Conservation (phyloP, 2,888 invertebrate species). For the Spilosoma lubricipeda region DNA sequence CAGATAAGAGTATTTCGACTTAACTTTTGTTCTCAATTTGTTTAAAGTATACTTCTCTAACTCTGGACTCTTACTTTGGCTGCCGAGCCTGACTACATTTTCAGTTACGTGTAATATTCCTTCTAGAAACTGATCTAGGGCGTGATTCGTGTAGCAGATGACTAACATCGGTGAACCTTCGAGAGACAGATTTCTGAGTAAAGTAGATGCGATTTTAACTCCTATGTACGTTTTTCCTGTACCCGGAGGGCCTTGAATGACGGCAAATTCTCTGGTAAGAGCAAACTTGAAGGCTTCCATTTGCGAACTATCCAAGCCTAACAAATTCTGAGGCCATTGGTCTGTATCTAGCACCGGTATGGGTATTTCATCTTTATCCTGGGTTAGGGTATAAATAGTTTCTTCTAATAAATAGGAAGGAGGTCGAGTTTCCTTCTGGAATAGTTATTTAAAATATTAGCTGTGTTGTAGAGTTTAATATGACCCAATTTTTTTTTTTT, state of each 20-base stretch:
- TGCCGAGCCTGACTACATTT: constrained; percentile 89
- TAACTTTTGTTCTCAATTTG: constrained; percentile 67
- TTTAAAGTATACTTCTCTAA: constrained; percentile 84
- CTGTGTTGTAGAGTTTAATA: neutral
- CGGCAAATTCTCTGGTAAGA: constrained; percentile 89
- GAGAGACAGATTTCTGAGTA: constrained; percentile 87
- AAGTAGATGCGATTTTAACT: constrained; percentile 89
- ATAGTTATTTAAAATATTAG: neutral
- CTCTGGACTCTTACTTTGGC: constrained; percentile 87
- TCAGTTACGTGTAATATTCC: constrained; percentile 87
- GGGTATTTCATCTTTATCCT: constrained; percentile 61
- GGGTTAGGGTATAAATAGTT: constrained; percentile 65
- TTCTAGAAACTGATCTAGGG: constrained; percentile 94
- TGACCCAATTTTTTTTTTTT: neutral
- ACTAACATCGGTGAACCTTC: constrained; percentile 89
- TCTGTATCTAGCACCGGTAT: constrained; percentile 69
- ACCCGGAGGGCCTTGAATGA: constrained; percentile 96
- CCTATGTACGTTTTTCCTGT: constrained; percentile 95
- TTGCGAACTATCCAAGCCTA: constrained; percentile 89
- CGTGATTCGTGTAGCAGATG: constrained; percentile 95
- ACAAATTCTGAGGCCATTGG: constrained; percentile 79
- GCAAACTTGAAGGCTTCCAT: constrained; percentile 88
- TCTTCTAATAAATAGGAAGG: constrained; percentile 75
- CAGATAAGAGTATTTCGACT: constrained; percentile 73
- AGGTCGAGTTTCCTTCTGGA: constrained; percentile 67